Percentiles rank a stretch among this genome's conserved stretches.
phyloP scores from a whole-genome alignment of 2,113 vertebrate genomes.

The Brachirus orientalis region DNA sequence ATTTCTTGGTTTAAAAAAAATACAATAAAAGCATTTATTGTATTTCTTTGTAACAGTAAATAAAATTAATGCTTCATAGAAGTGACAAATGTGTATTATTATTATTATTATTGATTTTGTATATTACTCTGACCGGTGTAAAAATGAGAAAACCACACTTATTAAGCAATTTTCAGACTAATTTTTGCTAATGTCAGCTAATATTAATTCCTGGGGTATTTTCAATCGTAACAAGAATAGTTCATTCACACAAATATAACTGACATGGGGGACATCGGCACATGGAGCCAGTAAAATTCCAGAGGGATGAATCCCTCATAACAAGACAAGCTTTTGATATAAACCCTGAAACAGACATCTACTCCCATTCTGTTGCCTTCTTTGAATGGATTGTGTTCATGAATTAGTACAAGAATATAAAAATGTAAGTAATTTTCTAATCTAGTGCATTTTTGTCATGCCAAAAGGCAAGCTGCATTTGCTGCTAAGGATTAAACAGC shows the following conservation, averaged over 20 bases:
- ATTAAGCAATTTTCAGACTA: too few relatives aligned
- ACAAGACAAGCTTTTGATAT: slow-evolving; percentile 39
- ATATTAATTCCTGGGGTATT: too few relatives aligned
- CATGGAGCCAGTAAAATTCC: slow-evolving; percentile 5
- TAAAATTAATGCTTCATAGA: too few relatives aligned
- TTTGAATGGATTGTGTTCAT: slow-evolving; percentile 70
- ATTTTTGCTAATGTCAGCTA: too few relatives aligned
- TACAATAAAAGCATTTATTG: too few relatives aligned
- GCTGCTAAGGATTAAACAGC: slow-evolving; percentile 77
- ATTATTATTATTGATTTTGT: too few relatives aligned
- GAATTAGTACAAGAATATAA: slow-evolving; percentile 73
- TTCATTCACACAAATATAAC: neutral
- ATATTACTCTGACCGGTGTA: too few relatives aligned
- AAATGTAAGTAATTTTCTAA: slow-evolving; percentile 81
- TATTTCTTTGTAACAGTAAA: too few relatives aligned
- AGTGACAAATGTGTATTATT: too few relatives aligned
- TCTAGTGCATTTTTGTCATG: slow-evolving; percentile 71
- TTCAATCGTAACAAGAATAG: too few relatives aligned
- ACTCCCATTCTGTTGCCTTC: slow-evolving; percentile 57
- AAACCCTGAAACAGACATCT: slow-evolving; percentile 42
- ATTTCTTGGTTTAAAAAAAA: too few relatives aligned
- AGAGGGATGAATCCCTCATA: slow-evolving; percentile 6
- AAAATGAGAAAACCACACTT: too few relatives aligned
- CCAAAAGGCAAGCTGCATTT: slow-evolving; percentile 66
- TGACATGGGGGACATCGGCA: neutral